Conservation (phyloP, 92 coral and sea anemone genomes). For the Scolanthus callimorphus region DNA sequence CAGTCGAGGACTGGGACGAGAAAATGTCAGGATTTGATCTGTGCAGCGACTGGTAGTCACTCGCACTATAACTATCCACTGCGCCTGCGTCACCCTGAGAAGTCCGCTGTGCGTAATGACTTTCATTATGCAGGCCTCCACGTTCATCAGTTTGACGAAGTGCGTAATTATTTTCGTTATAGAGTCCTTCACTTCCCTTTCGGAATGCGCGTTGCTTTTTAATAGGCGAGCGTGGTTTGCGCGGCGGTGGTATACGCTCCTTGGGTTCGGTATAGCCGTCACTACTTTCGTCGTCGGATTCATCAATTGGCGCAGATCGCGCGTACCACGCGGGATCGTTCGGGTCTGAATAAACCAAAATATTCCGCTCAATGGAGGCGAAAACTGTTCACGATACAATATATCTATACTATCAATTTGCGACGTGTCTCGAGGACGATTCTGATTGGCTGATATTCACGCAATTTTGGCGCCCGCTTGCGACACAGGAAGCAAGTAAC, state of each 20-base stretch:
- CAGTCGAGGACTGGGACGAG: too few relatives aligned
- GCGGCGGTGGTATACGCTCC: not conserved
- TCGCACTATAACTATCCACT: not conserved
- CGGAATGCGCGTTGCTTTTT: not conserved
- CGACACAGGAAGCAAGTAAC: too few relatives aligned
- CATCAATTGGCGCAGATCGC: conserved; percentile 42
- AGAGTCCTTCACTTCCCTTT: not conserved
- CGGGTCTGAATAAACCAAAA: too few relatives aligned
- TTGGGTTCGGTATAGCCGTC: conserved; percentile 74
- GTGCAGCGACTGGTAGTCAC: not conserved
- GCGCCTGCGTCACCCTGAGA: not conserved
- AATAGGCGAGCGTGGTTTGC: not conserved
- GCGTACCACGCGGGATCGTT: too few relatives aligned
- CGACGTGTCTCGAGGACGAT: too few relatives aligned
- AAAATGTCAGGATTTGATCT: too few relatives aligned
- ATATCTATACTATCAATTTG: too few relatives aligned
- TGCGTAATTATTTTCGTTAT: not conserved
- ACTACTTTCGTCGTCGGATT: conserved; percentile 70
- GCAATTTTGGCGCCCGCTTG: too few relatives aligned
- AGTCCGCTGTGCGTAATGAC: not conserved
- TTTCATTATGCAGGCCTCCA: not conserved
- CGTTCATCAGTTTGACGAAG: not conserved
- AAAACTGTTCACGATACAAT: too few relatives aligned
- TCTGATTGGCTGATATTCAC: too few relatives aligned
- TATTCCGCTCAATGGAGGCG: too few relatives aligned